phyloP scores from a whole-genome alignment of 2,113 vertebrate species.

The Entosphenus tridentatus region DNA sequence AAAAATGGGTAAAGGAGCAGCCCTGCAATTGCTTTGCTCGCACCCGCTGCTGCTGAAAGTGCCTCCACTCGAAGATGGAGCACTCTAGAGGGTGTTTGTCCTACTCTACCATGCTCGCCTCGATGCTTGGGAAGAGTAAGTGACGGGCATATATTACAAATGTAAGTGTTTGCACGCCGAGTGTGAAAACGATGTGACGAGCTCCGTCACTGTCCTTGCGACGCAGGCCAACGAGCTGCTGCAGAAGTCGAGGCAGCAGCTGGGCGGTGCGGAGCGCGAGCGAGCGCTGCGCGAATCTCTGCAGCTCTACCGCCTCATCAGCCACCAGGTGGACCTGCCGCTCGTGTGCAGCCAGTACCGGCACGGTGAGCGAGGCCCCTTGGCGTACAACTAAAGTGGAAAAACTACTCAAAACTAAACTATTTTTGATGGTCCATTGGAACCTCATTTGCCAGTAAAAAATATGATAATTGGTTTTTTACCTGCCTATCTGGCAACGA shows the following conservation, averaged over 20 bases:
- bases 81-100: background rate
- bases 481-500: no score
- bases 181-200: no score
- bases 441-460: no score
- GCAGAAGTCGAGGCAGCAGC: conserved; percentile 63
- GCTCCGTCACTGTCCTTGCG: conserved; percentile 7
- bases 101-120: no score
- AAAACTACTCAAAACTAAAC: no score
- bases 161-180: background rate
- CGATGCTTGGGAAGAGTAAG: background rate
- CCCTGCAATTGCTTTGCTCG: no score
- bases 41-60: no score
- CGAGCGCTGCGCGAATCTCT: conserved; percentile 60
- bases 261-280: conserved; percentile 63
- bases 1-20: background rate
- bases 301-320: conserved; percentile 76
- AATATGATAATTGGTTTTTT: no score
- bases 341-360: conserved; percentile 73
- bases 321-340: conserved; percentile 64
- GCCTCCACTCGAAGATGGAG: no score
- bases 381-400: no score
- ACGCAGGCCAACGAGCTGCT: conserved; percentile 76
- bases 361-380: conserved; percentile 31
- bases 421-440: no score
- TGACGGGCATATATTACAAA: background rate